Base-by-base conservation (phyloP, 2,888 invertebrate genomes). In the Octonoba sinensis region DNA sequence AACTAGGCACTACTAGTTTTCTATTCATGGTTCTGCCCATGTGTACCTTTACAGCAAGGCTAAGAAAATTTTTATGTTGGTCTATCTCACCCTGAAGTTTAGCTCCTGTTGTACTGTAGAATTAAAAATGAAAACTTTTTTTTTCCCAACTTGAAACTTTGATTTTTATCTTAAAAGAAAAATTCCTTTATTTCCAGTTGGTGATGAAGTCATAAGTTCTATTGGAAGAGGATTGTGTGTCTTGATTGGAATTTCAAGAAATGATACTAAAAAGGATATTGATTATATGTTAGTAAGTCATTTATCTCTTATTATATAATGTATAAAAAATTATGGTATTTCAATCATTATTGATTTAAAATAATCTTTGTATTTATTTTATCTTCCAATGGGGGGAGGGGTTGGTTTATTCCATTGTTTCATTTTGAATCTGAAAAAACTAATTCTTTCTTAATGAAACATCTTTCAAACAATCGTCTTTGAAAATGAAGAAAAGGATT, bases 141-240 rank as follows among this genome's bases (percentile, higher is more conserved):
- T 47, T 11, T 15, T 47, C 15, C 47, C 15, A 15, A 15, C 12
- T 11, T 15, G 15, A 47, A 47, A 47, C 15, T 11, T 47, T 12
- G 15, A 11, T 15, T 12, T 47, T 47, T 11, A 47, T 57, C 8
- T 57, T 57, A 18, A 11, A 57, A 57, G 6, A 60, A 22, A 22
- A 8, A 78, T 47, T 64, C 20, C 54, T 84, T 73, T 75, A 57
- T 85, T 88, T 89, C 65, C 89, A 94, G 95, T 95, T 83, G 92
- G 93, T 85, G 93, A 92, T 83, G 92, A 93, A 89, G 86, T 93
- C n/a, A 91, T 96, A 36, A 94, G 93, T 87, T 92, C 91, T 81
- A 95, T 97, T 87, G 94, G 93, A 18, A 91, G 92, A 88, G 97
- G 97, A 0, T 88, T 96, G 3, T 96, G 96, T 88, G 92, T 96